Evolutionary conservation across 2,113 vertebrate genomes (phyloP).

Genomic region (Climacteris rufus): DNA sequence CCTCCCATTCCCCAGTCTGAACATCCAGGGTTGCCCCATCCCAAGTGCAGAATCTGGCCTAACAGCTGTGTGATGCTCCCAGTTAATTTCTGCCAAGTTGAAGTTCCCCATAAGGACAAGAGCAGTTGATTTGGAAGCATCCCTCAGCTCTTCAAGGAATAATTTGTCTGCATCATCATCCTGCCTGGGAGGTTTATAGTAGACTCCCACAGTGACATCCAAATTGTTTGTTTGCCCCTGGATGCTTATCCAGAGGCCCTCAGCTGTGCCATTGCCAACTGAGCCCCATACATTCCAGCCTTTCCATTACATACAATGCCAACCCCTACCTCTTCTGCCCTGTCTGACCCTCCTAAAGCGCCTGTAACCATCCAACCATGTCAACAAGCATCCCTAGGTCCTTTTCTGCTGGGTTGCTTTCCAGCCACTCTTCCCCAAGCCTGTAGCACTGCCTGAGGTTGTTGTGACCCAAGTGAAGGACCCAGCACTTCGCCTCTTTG

Average conservation of each 20-base stretch:
- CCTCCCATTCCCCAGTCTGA: background rate
- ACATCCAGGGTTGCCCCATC: background rate
- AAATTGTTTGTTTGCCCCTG: background rate
- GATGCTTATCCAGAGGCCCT: background rate
- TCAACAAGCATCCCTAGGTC: background rate
- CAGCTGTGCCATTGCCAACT: background rate
- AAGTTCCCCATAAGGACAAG: background rate
- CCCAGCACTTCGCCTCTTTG: background rate
- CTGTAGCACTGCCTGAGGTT: background rate
- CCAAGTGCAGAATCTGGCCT: background rate
- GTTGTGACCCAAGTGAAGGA: background rate
- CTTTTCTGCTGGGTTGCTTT: background rate
- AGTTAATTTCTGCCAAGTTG: background rate
- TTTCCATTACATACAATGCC: background rate
- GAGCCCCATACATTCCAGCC: background rate
- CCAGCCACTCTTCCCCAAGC: background rate
- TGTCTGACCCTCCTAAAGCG: background rate
- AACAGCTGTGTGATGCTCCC: background rate
- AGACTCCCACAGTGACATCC: background rate
- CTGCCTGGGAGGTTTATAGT: background rate
- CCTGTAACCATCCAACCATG: background rate
- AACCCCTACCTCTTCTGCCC: background rate
- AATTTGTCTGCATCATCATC: accelerated
- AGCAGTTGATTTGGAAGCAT: background rate
- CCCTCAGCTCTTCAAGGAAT: background rate